A percentile compares a stretch with the other conserved stretches of the same genome.
phyloP scores from a whole-genome alignment of 23 tunicate species.

The Aplidium turbinatum region DNA sequence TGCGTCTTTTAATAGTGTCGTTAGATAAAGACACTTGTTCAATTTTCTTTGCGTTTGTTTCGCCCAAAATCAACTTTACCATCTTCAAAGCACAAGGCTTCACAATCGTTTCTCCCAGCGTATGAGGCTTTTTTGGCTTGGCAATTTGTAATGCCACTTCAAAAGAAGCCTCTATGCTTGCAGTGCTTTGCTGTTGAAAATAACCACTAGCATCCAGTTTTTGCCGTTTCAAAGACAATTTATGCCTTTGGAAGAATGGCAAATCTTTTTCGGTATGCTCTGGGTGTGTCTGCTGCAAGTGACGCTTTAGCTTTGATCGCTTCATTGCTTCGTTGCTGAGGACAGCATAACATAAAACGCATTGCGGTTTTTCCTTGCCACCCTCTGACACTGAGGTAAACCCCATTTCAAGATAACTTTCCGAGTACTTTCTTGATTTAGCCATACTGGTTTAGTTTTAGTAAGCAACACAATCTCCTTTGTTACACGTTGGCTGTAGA shows the following conservation, averaged over 20 bases:
- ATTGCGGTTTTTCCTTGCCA: conserved; percentile 17
- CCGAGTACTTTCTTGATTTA: too few relatives aligned
- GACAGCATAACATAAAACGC: conserved; percentile 35
- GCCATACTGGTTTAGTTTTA: too few relatives aligned
- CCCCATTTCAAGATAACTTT: too few relatives aligned
- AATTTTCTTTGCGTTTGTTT: conserved; percentile 25
- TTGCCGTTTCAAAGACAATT: conserved; percentile 20
- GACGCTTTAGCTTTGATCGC: conserved; percentile 35
- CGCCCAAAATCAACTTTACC: conserved; percentile 34
- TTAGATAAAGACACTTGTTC: conserved; percentile 30
- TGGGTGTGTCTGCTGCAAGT: conserved; percentile 31
- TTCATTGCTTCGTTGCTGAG: conserved; percentile 32
- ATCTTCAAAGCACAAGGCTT: conserved; percentile 28
- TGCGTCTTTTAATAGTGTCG: conserved; percentile 25
- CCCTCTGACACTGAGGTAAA: conserved; percentile 25
- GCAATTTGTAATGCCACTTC: conserved; percentile 40
- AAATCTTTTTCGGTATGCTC: conserved; percentile 19
- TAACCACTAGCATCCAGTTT: conserved; percentile 33
- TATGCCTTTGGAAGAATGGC: conserved; percentile 16
- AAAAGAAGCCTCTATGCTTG: conserved; percentile 23
- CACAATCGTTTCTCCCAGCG: conserved; percentile 15
- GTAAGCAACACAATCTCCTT: too few relatives aligned
- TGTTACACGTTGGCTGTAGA: too few relatives aligned
- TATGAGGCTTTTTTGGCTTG: conserved; percentile 28
- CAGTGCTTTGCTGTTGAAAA: conserved; percentile 30